These are phyloP conservation scores for Chrysocyon brachyurus DNA, from an alignment of 2,797 vertebrate species.

Conservation along the genomic window DNA sequence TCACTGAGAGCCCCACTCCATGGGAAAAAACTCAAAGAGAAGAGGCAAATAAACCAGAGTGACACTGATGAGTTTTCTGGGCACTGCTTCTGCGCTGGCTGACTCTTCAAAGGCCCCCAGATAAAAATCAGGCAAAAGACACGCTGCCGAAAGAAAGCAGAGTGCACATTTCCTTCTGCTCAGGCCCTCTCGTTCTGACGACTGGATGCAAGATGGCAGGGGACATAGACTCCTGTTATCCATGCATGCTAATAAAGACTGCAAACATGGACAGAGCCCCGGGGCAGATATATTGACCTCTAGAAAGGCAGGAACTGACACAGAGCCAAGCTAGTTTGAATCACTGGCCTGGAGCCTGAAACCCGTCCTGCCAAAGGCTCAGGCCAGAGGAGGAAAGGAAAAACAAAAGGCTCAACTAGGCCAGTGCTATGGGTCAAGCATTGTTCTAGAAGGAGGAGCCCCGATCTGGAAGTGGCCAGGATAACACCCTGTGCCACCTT, in stretches of 20 bases:
- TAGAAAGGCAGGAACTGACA: background rate
- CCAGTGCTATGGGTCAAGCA: background rate
- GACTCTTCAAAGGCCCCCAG: background rate
- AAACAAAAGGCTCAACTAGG: background rate
- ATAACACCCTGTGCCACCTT: background rate
- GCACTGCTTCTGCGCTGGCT: accelerated
- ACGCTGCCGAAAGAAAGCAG: accelerated
- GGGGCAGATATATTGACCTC: background rate
- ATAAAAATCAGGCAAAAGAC: background rate
- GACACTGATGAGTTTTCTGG: background rate
- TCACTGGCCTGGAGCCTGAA: background rate
- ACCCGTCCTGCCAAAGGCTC: constrained; percentile 28
- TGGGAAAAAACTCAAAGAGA: background rate
- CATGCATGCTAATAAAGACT: accelerated
- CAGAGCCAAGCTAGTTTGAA: background rate
- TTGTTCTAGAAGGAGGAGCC: background rate
- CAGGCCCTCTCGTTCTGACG: background rate
- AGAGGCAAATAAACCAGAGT: background rate
- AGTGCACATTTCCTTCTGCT: background rate
- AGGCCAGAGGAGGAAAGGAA: background rate
- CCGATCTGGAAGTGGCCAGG: background rate
- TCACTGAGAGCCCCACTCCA: constrained; percentile 66
- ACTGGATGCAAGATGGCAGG: accelerated
- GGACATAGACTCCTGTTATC: background rate
- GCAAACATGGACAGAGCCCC: background rate